phyloP scores from a whole-genome alignment of 2,888 invertebrate genomes.

The Himalopsyche tibetana region DNA sequence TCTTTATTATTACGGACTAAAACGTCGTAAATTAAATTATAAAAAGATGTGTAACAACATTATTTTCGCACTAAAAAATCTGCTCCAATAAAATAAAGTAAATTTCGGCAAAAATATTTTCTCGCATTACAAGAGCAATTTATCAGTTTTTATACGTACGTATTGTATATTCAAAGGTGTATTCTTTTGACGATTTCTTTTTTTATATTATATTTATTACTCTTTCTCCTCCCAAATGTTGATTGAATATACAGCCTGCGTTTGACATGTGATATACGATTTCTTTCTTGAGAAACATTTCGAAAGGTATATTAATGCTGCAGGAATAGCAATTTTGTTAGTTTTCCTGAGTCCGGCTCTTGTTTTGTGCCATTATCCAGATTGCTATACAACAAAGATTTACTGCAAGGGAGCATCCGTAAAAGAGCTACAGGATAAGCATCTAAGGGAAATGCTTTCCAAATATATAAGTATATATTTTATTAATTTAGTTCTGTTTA shows the following conservation, averaged over 20 bases:
- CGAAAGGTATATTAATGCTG: constrained; percentile 50
- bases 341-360: constrained; percentile 29
- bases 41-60: too few species aligned
- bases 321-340: constrained; percentile 34
- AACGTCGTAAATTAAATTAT: too few species aligned
- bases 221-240: not conserved
- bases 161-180: too few species aligned
- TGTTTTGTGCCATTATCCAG: constrained; percentile 61
- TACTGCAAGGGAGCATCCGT: constrained; percentile 56
- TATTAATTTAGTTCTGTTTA: constrained; percentile 5
- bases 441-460: constrained; percentile 40
- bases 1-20: too few species aligned
- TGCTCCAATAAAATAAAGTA: too few species aligned
- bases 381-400: constrained; percentile 65
- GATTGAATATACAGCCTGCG: constrained; percentile 15
- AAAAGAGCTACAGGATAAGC: constrained; percentile 57
- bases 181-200: too few species aligned
- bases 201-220: not conserved
- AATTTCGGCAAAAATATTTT: too few species aligned
- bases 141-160: too few species aligned
- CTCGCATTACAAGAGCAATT: too few species aligned
- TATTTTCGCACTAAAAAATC: too few species aligned
- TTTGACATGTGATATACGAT: constrained; percentile 36
- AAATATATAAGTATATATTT: not conserved
- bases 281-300: not conserved